Evolutionary conservation across 1,140 invertebrate genomes (phyloP), one percentile per base, ranked within the genome.

Genomic region (Zaprionus nigranus): DNA sequence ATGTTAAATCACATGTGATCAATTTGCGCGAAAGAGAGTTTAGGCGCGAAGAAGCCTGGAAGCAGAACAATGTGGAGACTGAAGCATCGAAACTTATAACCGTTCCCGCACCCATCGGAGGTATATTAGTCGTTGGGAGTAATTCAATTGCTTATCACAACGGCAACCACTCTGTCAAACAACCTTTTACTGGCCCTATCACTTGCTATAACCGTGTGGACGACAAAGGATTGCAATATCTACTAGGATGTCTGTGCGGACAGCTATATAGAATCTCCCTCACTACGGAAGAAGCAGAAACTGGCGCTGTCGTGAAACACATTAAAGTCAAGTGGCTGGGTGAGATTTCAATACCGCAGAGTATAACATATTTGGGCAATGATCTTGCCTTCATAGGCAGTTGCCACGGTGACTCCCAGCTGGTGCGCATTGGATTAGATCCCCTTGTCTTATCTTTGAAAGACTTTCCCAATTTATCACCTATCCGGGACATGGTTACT

Each of bases 101-200:
- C 54, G 98, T 99, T 40, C 98, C 98, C 5, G 96, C 97, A 70
- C 98, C 98, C 20, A 95, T 98, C 82, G 94, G 94, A 91, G 99
- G 99, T 58, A 97, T 98, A 9, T 96, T 99, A 66, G 97, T 99
- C 36, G 97, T 99, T 92, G 99, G 99, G 0, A 97, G 99, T 92
- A 98, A 99, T 92, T 98, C 97, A n/a, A 99, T 99, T 92, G 96
- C 98, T 15, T 99, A 99, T 93, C 98, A 99, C 87, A 98, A 98
- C 94, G 98, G 98, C 17, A 96, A 96, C 51, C 96, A 95, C 26
- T 98, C 98, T 12, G 97, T 99, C 11, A 97, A 98, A 7, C 98
- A 98, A 15, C 95, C 82, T 0, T 79, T 79, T 75, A 93, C 93
- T 54, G 92, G 97, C 95, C 96, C 97, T n/a, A 98, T 99, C 71